These are phyloP conservation scores for Mugil cephalus DNA, from an alignment of 2,113 vertebrate species.

Conservation along the genomic window DNA sequence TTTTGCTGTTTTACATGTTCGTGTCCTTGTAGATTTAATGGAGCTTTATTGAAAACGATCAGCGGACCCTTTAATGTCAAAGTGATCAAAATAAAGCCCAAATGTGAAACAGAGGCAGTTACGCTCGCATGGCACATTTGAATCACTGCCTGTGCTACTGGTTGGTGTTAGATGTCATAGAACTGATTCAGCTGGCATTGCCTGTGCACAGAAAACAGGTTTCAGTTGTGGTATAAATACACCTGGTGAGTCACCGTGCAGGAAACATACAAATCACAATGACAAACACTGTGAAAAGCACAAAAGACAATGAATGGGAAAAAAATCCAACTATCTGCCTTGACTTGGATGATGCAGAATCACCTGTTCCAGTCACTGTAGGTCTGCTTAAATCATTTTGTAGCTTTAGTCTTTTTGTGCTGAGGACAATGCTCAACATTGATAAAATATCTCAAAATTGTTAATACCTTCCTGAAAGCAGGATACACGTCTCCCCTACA, in stretches of 20 bases:
- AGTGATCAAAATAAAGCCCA: too few relatives aligned
- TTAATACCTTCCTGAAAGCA: background rate
- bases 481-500: background rate
- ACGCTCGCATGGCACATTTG: background rate
- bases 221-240: background rate
- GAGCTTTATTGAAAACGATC: too few relatives aligned
- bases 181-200: background rate
- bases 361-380: background rate
- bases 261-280: too few relatives aligned
- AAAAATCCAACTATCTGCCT: too few relatives aligned
- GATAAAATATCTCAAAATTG: background rate
- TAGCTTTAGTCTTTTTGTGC: background rate
- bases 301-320: too few relatives aligned
- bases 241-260: background rate
- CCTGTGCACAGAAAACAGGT: background rate
- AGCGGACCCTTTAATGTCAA: too few relatives aligned
- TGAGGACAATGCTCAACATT: background rate
- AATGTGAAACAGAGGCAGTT: background rate
- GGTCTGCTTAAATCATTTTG: background rate
- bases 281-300: background rate
- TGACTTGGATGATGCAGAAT: too few relatives aligned
- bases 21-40: too few relatives aligned
- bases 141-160: background rate
- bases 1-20: too few relatives aligned
- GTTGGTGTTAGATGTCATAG: background rate